phyloP scores from a whole-genome alignment of 2,888 invertebrate genomes.

The Caenorhabditis sp. region DNA sequence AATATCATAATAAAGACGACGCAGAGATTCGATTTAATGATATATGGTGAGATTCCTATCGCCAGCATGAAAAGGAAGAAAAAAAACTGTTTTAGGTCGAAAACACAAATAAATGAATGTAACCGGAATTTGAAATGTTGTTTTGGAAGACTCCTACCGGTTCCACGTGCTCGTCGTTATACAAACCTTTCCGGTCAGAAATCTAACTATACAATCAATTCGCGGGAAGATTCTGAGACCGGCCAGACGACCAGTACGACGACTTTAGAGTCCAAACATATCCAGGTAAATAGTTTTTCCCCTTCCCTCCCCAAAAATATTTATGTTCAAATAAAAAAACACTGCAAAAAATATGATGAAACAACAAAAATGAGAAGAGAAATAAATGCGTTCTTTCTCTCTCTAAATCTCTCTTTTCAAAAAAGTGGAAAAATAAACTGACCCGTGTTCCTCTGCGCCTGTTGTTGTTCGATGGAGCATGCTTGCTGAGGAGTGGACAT shows the following conservation, averaged over 20 bases:
- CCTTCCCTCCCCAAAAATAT: background rate
- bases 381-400: constrained; percentile 9
- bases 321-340: background rate
- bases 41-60: constrained; percentile 18
- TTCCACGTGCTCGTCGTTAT: constrained; percentile 20
- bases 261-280: background rate
- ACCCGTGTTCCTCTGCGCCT: constrained; percentile 33
- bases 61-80: no score
- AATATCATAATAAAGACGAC: constrained; percentile 3
- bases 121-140: constrained; percentile 11
- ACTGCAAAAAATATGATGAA: constrained; percentile 6
- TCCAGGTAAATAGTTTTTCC: background rate
- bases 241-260: background rate
- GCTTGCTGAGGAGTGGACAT: constrained; percentile 28
- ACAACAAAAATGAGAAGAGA: constrained; percentile 6
- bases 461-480: constrained; percentile 37
- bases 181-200: background rate
- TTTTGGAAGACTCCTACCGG: constrained; percentile 20
- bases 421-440: constrained; percentile 13
- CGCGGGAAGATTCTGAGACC: background rate
- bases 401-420: background rate
- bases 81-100: constrained; percentile 15
- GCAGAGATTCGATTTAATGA: constrained; percentile 14
- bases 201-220: background rate
- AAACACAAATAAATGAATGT: constrained; percentile 5